phyloP scores from a whole-genome alignment of 1,140 invertebrate genomes.

The Atta colombica region DNA sequence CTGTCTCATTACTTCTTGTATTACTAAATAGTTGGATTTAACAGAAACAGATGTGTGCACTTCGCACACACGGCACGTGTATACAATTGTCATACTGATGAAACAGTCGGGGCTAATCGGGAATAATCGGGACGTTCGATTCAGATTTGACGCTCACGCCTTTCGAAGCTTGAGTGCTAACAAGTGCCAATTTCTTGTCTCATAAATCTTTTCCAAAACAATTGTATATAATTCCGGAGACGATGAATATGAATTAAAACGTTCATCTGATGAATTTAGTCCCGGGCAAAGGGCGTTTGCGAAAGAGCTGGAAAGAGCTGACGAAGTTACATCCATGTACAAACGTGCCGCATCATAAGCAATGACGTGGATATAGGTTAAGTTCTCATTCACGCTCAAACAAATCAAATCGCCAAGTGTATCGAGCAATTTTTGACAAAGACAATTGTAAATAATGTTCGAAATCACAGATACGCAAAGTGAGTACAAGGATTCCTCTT shows the following conservation, averaged over 20 bases:
- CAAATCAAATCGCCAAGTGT: constrained; percentile 23
- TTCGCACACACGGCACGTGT: background rate
- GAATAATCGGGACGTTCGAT: background rate
- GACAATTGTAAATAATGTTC: constrained; percentile 87
- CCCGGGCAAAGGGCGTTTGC: background rate
- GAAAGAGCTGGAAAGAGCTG: background rate
- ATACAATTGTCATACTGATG: background rate
- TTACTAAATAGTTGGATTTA: background rate
- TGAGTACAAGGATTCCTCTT: constrained; percentile 83
- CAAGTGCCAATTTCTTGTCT: background rate
- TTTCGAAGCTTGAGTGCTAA: background rate
- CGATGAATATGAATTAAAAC: background rate
- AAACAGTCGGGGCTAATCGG: background rate
- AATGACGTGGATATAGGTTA: constrained; percentile 86
- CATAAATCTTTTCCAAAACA: background rate
- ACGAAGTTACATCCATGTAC: constrained; percentile 15
- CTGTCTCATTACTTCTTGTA: background rate
- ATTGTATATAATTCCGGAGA: background rate
- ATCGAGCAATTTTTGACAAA: background rate
- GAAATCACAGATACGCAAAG: constrained; percentile 92
- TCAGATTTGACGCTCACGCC: background rate
- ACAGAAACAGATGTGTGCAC: background rate
- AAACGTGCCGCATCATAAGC: constrained; percentile 58
- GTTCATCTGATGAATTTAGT: background rate
- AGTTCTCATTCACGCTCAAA: constrained; percentile 61